These are phyloP conservation scores for Tetragonula carbonaria DNA, from an alignment of 2,888 invertebrate genomes.

Conservation along the genomic window DNA sequence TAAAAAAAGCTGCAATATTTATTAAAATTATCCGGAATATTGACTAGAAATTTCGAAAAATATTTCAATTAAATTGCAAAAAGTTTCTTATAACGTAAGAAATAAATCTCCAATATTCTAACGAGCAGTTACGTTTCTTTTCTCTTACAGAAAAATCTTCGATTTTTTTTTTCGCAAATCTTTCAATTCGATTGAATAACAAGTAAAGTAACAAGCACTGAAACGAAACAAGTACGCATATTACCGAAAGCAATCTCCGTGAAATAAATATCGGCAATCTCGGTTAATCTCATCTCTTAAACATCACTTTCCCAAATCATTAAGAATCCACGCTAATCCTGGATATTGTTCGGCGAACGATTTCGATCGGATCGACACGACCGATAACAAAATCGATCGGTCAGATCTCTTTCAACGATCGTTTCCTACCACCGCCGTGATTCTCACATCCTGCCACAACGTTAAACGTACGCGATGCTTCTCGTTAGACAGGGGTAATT, in stretches of 20 bases:
- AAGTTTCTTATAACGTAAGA: too few species aligned
- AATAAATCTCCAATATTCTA: too few species aligned
- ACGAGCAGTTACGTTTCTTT: too few species aligned
- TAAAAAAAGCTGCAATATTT: too few species aligned
- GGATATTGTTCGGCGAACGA: not conserved
- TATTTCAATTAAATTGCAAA: too few species aligned
- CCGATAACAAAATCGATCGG: not conserved
- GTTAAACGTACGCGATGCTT: not conserved
- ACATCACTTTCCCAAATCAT: not conserved
- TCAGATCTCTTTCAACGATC: not conserved
- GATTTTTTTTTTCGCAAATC: too few species aligned
- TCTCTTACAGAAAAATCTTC: too few species aligned
- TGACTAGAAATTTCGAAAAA: too few species aligned
- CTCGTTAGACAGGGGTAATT: constrained; percentile 1
- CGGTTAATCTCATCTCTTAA: not conserved
- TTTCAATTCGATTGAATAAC: too few species aligned
- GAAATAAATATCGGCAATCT: not conserved
- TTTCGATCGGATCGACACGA: not conserved
- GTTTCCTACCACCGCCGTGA: not conserved
- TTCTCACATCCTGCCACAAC: not conserved
- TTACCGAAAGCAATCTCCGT: not conserved
- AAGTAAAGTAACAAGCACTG: too few species aligned
- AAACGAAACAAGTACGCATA: not conserved
- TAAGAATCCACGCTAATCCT: not conserved
- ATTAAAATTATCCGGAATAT: too few species aligned